Percentiles rank a stretch among this genome's conserved stretches.
phyloP scores from a whole-genome alignment of 2,888 invertebrate species.

The Macaria notata region DNA sequence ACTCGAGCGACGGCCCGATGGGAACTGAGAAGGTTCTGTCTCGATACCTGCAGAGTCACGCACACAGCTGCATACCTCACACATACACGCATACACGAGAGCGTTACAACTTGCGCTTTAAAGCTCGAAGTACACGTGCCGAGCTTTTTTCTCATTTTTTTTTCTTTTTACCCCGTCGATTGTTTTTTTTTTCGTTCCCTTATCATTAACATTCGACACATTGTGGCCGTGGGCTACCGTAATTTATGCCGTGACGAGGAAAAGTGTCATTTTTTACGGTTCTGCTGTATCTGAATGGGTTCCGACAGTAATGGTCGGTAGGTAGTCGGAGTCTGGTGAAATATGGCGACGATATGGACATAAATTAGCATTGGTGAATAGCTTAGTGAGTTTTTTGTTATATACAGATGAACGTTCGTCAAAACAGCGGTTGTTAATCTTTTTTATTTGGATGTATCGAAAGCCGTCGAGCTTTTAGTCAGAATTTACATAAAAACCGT shows the following conservation, averaged over 20 bases:
- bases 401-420: slow-evolving; percentile 7
- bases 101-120: slow-evolving; percentile 64
- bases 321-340: slow-evolving; percentile 20
- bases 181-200: slow-evolving; percentile 42
- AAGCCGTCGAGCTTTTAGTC: too few species aligned
- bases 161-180: slow-evolving; percentile 34
- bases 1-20: slow-evolving; percentile 56
- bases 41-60: slow-evolving; percentile 75
- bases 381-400: slow-evolving; percentile 3
- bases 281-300: slow-evolving; percentile 26
- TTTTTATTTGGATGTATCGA: too few species aligned
- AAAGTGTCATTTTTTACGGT: slow-evolving; percentile 33
- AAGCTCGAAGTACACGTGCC: slow-evolving; percentile 61
- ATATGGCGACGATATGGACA: slow-evolving; percentile 15
- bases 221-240: slow-evolving; percentile 46
- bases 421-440: neutral
- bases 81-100: slow-evolving; percentile 54
- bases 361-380: slow-evolving; percentile 17
- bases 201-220: slow-evolving; percentile 49
- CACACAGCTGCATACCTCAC: slow-evolving; percentile 65
- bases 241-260: slow-evolving; percentile 43
- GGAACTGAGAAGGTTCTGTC: slow-evolving; percentile 64
- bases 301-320: slow-evolving; percentile 28
- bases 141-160: slow-evolving; percentile 35
- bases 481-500: too few species aligned